Percentiles rank a stretch among this genome's conserved stretches.
Evolutionary conservation across 2,888 invertebrate genomes (phyloP).

Genomic region (Allolobophora icterica): DNA sequence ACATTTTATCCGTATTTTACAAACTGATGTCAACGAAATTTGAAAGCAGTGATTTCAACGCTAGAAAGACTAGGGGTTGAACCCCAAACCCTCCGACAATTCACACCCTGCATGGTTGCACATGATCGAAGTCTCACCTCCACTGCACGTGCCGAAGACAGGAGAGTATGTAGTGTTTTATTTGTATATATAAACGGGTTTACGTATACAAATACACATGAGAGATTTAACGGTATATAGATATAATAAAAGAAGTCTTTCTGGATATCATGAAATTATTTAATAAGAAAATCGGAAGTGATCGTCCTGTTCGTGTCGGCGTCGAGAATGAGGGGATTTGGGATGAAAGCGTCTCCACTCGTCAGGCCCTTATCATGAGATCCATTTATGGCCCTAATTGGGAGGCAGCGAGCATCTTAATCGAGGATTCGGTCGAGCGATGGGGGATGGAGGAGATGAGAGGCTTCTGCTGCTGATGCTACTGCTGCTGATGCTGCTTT

Average conservation of each 20-base stretch:
- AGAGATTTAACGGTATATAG: not conserved
- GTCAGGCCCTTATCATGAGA: not conserved
- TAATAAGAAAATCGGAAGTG: slow-evolving; percentile 17
- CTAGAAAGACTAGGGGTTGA: no score
- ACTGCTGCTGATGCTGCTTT: no score
- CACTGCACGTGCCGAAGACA: not conserved
- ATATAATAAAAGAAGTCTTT: slow-evolving; percentile 20
- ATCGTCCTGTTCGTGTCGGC: not conserved
- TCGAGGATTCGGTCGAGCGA: not conserved
- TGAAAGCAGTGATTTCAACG: no score
- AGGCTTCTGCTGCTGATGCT: no score
- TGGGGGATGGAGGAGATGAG: not conserved
- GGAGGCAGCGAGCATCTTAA: no score
- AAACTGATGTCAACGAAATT: no score
- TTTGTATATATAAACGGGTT: no score
- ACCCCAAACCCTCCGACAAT: no score
- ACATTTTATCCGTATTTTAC: no score
- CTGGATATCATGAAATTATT: not conserved
- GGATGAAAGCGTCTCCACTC: not conserved
- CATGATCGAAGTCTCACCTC: not conserved
- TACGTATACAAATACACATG: slow-evolving; percentile 33
- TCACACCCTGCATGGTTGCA: no score
- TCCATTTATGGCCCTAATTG: slow-evolving; percentile 3
- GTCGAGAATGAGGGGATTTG: not conserved
- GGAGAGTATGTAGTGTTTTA: not conserved